Evolutionary conservation across 2,113 vertebrate species (phyloP).

Genomic region (Oxyruncus cristatus): DNA sequence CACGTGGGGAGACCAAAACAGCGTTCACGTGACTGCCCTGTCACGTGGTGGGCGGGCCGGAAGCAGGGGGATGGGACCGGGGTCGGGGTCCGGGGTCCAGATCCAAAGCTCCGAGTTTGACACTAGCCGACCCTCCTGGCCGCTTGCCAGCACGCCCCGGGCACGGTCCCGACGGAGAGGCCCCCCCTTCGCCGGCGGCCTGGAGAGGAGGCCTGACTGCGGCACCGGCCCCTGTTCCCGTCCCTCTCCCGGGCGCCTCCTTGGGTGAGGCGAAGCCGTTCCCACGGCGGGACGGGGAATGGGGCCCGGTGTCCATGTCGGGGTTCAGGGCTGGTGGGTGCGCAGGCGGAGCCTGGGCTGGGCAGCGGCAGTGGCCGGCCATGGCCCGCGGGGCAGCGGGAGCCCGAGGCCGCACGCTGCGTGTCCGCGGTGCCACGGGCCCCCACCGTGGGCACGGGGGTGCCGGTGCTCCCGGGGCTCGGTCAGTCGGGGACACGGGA

Average conservation of each 20-base stretch:
- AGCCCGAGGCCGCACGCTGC: not conserved
- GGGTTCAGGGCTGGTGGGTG: not conserved
- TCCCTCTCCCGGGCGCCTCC: not conserved
- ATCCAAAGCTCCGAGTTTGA: not conserved
- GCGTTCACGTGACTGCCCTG: fast-evolving
- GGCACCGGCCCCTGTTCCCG: not conserved
- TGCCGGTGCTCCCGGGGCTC: not conserved
- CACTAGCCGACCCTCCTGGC: fast-evolving
- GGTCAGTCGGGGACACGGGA: not conserved
- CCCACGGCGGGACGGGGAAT: not conserved
- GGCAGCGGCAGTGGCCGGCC: not conserved
- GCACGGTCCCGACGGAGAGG: no score
- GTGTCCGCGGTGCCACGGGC: not conserved
- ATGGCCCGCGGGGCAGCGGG: not conserved
- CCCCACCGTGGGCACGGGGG: not conserved
- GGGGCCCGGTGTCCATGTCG: not conserved
- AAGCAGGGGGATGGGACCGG: not conserved
- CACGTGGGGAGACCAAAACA: not conserved
- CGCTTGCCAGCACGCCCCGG: not conserved
- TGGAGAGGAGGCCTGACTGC: not conserved
- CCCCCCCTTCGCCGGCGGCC: no score
- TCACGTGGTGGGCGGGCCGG: not conserved
- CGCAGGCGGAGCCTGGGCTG: not conserved
- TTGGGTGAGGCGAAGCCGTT: not conserved
- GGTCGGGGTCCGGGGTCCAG: not conserved